Percentiles rank a stretch among this genome's conserved stretches.
Conservation (phyloP, 1,140 invertebrate species). For the Capitella teleta region DNA sequence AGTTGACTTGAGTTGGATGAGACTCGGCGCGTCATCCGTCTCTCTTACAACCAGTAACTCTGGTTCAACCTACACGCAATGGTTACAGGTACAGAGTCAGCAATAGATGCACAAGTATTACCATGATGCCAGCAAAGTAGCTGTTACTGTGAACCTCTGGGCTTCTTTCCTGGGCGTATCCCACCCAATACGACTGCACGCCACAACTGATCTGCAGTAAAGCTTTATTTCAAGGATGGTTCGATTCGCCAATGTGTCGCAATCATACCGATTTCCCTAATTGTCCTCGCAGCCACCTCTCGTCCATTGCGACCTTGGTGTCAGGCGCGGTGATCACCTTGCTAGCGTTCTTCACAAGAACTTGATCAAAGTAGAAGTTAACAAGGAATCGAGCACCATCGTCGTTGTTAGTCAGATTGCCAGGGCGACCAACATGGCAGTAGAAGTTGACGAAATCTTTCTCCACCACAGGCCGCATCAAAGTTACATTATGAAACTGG, state of each 20-base stretch:
- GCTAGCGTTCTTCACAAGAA: background rate
- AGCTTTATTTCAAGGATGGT: no score
- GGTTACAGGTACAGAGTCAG: background rate
- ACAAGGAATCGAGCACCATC: background rate
- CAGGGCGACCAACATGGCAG: background rate
- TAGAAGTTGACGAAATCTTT: background rate
- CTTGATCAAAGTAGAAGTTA: background rate
- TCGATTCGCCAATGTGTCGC: no score
- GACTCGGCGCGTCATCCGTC: background rate
- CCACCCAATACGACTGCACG: background rate
- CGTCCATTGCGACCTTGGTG: background rate
- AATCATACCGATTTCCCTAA: slow-evolving; percentile 3
- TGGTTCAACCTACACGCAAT: background rate
- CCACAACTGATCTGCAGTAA: background rate
- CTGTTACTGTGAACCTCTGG: background rate
- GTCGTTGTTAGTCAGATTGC: background rate
- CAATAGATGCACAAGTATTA: background rate
- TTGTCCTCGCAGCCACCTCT: background rate
- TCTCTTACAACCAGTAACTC: background rate
- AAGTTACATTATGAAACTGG: background rate
- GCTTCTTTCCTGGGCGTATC: background rate
- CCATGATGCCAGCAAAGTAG: slow-evolving; percentile 1
- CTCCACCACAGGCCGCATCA: background rate
- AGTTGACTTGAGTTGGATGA: slow-evolving; percentile 1
- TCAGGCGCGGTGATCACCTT: background rate